Base-by-base conservation (phyloP, 1,140 invertebrate genomes). In the Trypoxylus dichotomus region DNA sequence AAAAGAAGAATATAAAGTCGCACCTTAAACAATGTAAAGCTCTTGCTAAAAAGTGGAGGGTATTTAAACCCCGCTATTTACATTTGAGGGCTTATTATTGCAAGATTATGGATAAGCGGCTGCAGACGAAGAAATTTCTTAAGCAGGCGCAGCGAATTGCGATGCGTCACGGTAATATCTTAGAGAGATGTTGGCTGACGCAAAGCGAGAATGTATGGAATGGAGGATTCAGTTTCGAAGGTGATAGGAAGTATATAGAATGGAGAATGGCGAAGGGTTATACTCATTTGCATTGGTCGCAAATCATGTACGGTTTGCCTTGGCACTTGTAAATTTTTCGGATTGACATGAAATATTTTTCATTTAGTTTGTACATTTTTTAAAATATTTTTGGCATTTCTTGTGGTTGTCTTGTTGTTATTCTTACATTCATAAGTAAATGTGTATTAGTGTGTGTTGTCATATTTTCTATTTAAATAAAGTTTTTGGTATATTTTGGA, bases 21-120 rank as follows among this genome's bases (percentile, higher is more conserved):
- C 85, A 85, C 21, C 83, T 87, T 58, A 6, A 73, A 42, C 54
- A 72, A 74, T 74, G 77, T 60, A 76, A 76, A 63, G 10, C 13
- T 0, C 41, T 58, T 10, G 19, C 60, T 58, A 77, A 77, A 7
- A 77, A 80, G 54, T 80, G 78, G 77, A 74, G 68, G 41, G 47
- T 79, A 19, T 80, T 81, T 54, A 73, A 25, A 32, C 77, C 80
- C 6, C 75, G 79, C n/a, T 80, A 72, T 76, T 68, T 73, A n/a
- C 75, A 77, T 75, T 80, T 76, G 15, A 78, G 47, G 47, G 77
- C 79, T 1, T 81, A 81, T 76, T 77, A 76, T 71, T 73, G 13
- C 32, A 78, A 72, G 42, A 76, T 81, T 27, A 21, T n/a, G n/a
- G 58, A 75, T 21, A 81, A 77, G 58, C 24, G 21, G 11, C 27